phyloP scores from a whole-genome alignment of 1,140 invertebrate species.

The Catajapyx aquilonaris region DNA sequence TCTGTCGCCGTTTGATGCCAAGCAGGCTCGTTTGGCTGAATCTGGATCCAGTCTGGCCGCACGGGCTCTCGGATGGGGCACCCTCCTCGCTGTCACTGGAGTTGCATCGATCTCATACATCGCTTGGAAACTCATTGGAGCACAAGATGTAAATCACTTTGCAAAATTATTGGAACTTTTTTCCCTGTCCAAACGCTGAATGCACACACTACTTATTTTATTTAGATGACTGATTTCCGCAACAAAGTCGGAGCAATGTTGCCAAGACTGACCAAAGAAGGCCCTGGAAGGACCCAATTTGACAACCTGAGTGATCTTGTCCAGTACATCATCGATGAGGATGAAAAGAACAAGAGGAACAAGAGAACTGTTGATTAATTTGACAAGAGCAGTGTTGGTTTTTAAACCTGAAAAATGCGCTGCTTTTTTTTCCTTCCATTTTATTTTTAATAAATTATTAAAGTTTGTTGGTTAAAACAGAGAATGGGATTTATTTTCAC shows the following conservation, averaged over 20 bases:
- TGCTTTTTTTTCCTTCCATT: too few species aligned
- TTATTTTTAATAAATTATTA: too few species aligned
- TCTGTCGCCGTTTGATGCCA: too few species aligned
- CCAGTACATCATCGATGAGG: slow-evolving; percentile 15
- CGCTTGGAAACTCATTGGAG: slow-evolving; percentile 27
- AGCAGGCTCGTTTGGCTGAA: slow-evolving; percentile 13
- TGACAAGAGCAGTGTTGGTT: too few species aligned
- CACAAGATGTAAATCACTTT: slow-evolving; percentile 22
- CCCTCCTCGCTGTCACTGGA: slow-evolving; percentile 25
- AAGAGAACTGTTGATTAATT: too few species aligned
- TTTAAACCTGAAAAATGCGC: too few species aligned
- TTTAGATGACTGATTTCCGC: slow-evolving; percentile 25
- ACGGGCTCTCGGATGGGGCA: slow-evolving; percentile 26
- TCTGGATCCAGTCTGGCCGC: slow-evolving; percentile 23
- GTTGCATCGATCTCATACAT: slow-evolving; percentile 22
- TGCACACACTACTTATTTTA: too few species aligned
- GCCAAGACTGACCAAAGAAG: slow-evolving; percentile 23
- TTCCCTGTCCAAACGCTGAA: too few species aligned
- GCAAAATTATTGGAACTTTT: too few species aligned
- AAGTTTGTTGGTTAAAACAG: too few species aligned
- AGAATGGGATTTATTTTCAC: too few species aligned
- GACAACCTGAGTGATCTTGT: slow-evolving; percentile 17
- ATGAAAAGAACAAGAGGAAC: not conserved
- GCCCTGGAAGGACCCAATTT: slow-evolving; percentile 26
- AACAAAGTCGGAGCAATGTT: slow-evolving; percentile 22